phyloP scores from a whole-genome alignment of 64 coral and sea anemone genomes.

The Montipora cactus region DNA sequence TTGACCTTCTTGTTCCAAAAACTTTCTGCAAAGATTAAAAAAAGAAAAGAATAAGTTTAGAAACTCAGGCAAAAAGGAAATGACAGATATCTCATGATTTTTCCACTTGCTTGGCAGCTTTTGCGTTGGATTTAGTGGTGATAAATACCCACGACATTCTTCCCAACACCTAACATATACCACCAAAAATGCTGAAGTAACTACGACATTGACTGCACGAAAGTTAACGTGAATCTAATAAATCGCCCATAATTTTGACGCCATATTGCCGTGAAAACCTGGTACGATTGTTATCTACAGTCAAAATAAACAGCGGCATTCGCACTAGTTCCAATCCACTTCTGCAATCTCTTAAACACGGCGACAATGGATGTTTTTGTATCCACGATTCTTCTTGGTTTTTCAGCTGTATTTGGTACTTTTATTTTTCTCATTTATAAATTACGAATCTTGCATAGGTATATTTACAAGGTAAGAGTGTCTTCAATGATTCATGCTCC shows the following conservation, averaged over 20 bases:
- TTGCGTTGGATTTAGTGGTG: neutral
- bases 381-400: neutral
- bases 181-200: too few relatives aligned
- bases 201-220: too few relatives aligned
- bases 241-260: neutral
- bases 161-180: neutral
- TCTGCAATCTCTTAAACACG: neutral
- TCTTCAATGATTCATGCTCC: neutral
- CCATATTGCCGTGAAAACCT: neutral
- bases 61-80: neutral
- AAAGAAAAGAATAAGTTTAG: neutral
- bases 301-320: neutral
- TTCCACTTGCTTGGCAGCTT: slow-evolving; percentile 1
- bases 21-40: neutral
- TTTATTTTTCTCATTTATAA: slow-evolving; percentile 20
- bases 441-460: slow-evolving; percentile 32
- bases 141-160: slow-evolving; percentile 19
- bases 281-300: neutral
- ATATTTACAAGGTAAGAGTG: slow-evolving; percentile 26
- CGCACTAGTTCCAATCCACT: neutral
- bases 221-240: neutral
- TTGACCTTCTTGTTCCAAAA: neutral
- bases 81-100: neutral
- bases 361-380: neutral
- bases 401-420: neutral